A percentile compares a stretch with the other conserved stretches of the same genome.
Conservation (phyloP, 37 sponge, comb jelly and placozoan species). For the Mnemiopsis leidyi region DNA sequence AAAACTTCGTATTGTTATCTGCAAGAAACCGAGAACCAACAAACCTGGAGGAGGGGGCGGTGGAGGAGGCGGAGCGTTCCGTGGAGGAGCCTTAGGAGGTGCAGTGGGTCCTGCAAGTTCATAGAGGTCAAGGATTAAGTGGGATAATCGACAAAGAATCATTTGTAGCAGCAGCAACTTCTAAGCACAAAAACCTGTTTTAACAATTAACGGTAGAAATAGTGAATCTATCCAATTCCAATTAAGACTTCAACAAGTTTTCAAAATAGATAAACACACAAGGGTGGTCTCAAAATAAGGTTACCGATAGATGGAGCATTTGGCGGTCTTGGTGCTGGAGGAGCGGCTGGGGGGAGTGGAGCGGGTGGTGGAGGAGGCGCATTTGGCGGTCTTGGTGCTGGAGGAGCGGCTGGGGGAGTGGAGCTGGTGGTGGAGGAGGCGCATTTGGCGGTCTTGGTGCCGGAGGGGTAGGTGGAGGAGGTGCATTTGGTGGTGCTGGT, state of each 20-base stretch:
- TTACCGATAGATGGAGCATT: constrained; percentile 20
- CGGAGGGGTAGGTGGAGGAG: constrained; percentile 5
- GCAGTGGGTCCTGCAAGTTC: neutral
- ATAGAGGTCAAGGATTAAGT: too few relatives aligned
- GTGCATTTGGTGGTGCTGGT: neutral
- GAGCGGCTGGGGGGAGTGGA: neutral
- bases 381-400: too few relatives aligned
- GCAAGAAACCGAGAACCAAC: too few relatives aligned
- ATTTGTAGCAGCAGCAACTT: too few relatives aligned
- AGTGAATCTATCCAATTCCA: too few relatives aligned
- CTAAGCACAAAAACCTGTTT: too few relatives aligned
- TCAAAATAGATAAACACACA: too few relatives aligned
- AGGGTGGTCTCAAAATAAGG: too few relatives aligned
- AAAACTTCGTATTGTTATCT: too few relatives aligned
- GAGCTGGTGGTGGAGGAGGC: neutral
- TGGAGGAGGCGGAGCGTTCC: neutral
- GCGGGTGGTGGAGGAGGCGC: constrained; percentile 7
- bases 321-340: neutral
- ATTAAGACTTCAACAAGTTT: too few relatives aligned
- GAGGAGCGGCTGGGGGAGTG: constrained; percentile 8
- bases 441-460: constrained; percentile 40
- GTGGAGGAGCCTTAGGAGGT: neutral
- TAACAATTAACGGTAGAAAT: too few relatives aligned
- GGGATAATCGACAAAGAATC: too few relatives aligned
- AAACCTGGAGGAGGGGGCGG: constrained; percentile 31